Evolutionary conservation across 2,888 invertebrate species (phyloP), one percentile per base, ranked within the genome.

Genomic region (Polydrusus tereticollis): DNA sequence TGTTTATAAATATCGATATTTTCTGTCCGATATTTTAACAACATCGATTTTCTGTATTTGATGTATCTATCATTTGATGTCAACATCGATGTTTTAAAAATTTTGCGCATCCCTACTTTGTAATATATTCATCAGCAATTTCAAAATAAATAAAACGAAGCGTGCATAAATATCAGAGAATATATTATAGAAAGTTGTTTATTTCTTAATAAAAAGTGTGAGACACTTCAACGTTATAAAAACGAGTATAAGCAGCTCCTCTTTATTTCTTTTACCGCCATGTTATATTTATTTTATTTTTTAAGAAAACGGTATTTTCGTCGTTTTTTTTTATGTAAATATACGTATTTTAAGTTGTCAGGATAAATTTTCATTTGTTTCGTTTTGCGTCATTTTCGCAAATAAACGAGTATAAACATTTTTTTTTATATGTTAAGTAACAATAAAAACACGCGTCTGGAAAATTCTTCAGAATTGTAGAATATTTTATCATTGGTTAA

Each of bases 281-380:
- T 12, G n/a, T 20, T 47, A 47, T 47, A 47, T 23, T 47, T 47
- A 47, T 47, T 47, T 47, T 47, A 21, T 21, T 5, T 21, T 21
- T 47, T 20, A 45, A 23, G 20, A 20, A 23, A 47, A 47, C 47
- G 47, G 23, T 47, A 21, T 47, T 47, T n/a, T 21, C 21, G 0
- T 47, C 47, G 20, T 5, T 18, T 43, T 12, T 21, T 21, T 47
- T 23, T 23, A 23, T 47, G 23, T 23, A n/a, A 23, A 47, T n/a
- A 47, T 21, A 21, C 21, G n/a, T n/a, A 47, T 47, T 47, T 47
- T 47, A 47, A 47, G 16, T 47, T 47, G 47, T 47, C 23, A 47
- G 47, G 12, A 47, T 21, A 47, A 47, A 47, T 47, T 47, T 47
- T 47, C 45, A 45, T 45, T 45, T 45, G 20, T 45, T 45, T 21